Evolutionary conservation across 2,888 invertebrate genomes (phyloP).

Genomic region (Laspeyria flexula): DNA sequence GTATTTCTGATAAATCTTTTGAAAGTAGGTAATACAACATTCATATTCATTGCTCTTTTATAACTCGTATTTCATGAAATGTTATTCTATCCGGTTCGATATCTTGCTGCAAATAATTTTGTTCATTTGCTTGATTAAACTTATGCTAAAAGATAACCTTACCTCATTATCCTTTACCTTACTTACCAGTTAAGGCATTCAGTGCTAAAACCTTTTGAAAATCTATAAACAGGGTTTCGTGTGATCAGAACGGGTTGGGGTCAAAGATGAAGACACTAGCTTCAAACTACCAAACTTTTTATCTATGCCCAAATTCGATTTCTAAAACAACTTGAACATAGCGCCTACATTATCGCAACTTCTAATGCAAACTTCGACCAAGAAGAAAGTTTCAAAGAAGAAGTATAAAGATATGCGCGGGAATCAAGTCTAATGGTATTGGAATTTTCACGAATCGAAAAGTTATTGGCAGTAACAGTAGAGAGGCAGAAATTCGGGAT

Average conservation of each 20-base stretch:
- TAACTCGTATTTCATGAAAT: constrained; percentile 28
- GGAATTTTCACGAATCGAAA: constrained; percentile 84
- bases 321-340: constrained; percentile 80
- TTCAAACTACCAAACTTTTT: constrained; percentile 79
- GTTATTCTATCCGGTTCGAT: neutral
- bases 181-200: constrained; percentile 62
- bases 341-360: constrained; percentile 82
- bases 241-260: constrained; percentile 70
- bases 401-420: constrained; percentile 79
- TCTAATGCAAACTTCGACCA: constrained; percentile 83
- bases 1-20: constrained; percentile 52
- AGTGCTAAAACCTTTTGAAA: constrained; percentile 58
- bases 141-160: constrained; percentile 45
- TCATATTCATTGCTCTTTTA: constrained; percentile 44
- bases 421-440: constrained; percentile 76
- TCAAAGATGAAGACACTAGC: constrained; percentile 79
- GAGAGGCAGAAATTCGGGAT: constrained; percentile 61
- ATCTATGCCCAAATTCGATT: constrained; percentile 78
- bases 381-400: constrained; percentile 78
- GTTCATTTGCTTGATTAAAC: constrained; percentile 30
- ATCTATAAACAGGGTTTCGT: constrained; percentile 65
- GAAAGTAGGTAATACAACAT: constrained; percentile 45
- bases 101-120: constrained; percentile 1
- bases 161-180: constrained; percentile 48
- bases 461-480: constrained; percentile 61